Percentiles rank a stretch among this genome's conserved stretches.
phyloP scores from a whole-genome alignment of 1,140 invertebrate genomes.

The Neuroterus valhalla region DNA sequence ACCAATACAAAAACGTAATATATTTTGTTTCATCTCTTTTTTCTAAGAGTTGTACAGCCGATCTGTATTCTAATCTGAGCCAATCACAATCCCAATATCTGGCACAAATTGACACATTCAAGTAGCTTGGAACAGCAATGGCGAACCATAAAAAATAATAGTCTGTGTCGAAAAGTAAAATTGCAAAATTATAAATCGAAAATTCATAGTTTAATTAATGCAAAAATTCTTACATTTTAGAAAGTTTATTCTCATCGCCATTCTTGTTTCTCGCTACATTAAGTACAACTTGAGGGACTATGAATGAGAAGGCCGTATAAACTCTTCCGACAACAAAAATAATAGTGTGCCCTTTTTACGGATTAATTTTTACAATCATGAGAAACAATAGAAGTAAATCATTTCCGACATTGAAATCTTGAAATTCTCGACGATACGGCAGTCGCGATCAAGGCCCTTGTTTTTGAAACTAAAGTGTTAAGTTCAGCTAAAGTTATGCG shows the following conservation, averaged over 20 bases:
- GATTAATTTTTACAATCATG: not conserved
- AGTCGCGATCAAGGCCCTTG: constrained; percentile 36
- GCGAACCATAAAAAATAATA: not conserved
- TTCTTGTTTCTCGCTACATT: constrained; percentile 6
- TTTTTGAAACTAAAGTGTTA: constrained; percentile 4
- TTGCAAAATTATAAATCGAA: not conserved
- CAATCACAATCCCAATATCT: not conserved
- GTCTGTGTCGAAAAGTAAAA: not conserved
- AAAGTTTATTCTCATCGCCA: not conserved
- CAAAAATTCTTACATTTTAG: not conserved
- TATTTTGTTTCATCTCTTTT: constrained; percentile 44
- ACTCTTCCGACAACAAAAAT: not conserved
- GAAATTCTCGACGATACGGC: constrained; percentile 21
- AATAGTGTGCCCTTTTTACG: not conserved
- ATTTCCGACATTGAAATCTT: not conserved
- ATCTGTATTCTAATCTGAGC: constrained; percentile 20
- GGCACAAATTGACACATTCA: not conserved
- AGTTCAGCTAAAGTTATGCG: constrained; percentile 7
- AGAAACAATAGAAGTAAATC: constrained; percentile 6
- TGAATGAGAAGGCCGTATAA: constrained; percentile 19
- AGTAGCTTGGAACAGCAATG: not conserved
- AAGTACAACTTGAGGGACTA: constrained; percentile 21
- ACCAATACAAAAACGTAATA: constrained; percentile 50
- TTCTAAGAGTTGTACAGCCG: constrained; percentile 45
- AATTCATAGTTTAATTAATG: not conserved